phyloP scores from a whole-genome alignment of 1,140 invertebrate genomes.

The Sesamia nonagrioides region DNA sequence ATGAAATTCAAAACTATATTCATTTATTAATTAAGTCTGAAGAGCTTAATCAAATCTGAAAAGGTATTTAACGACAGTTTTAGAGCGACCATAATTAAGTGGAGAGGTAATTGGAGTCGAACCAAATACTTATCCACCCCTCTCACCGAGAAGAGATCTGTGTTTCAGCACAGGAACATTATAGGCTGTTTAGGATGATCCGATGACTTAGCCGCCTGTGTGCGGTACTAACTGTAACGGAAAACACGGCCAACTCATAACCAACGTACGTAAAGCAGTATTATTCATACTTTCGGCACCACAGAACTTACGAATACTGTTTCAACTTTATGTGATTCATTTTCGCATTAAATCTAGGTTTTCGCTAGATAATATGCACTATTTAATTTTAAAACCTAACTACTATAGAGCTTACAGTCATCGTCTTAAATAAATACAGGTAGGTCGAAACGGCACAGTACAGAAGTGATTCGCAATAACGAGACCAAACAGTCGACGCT shows the following conservation, averaged over 20 bases:
- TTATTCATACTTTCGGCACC: not conserved
- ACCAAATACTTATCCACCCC: not conserved
- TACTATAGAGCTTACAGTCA: too few species aligned
- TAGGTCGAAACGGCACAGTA: too few species aligned
- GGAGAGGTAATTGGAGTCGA: not conserved
- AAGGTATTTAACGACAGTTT: not conserved
- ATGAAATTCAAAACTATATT: too few species aligned
- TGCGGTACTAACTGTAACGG: not conserved
- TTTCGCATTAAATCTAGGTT: not conserved
- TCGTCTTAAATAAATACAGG: too few species aligned
- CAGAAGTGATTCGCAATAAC: not conserved
- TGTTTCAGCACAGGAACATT: too few species aligned
- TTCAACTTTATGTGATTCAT: not conserved
- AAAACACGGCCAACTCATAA: conserved; percentile 1
- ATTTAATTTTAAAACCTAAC: too few species aligned
- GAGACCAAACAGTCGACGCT: not conserved
- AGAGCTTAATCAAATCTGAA: too few species aligned
- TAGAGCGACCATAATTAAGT: not conserved
- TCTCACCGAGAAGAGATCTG: too few species aligned
- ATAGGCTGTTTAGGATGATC: too few species aligned
- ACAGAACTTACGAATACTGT: not conserved
- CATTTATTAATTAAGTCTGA: not conserved
- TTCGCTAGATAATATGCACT: too few species aligned
- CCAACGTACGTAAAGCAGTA: not conserved
- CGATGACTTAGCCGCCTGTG: too few species aligned